Percentiles rank a stretch among this genome's conserved stretches.
Conservation (phyloP, 2,888 invertebrate species). For the Diarsia mendica region DNA sequence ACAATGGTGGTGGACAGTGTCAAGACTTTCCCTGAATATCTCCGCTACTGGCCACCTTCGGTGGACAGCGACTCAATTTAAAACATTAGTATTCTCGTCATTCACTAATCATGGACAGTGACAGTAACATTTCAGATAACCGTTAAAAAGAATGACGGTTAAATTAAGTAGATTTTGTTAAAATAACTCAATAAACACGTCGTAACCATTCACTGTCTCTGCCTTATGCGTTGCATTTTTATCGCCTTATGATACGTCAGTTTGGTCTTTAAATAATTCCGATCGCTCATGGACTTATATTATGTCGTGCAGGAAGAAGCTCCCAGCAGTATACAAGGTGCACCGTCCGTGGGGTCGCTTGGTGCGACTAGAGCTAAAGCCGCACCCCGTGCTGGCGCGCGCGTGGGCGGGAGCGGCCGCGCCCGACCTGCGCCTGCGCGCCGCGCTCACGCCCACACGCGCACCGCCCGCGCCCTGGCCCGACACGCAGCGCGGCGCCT, state of each 20-base stretch:
- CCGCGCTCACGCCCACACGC: conserved; percentile 93
- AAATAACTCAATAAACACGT: too few relatives aligned
- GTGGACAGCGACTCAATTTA: too few relatives aligned
- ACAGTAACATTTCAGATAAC: too few relatives aligned
- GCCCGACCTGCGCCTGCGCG: conserved; percentile 93
- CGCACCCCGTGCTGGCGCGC: conserved; percentile 94
- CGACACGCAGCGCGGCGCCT: conserved; percentile 92
- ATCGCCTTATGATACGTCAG: background rate
- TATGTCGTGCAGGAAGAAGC: conserved; percentile 86
- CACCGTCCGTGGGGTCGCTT: conserved; percentile 92
- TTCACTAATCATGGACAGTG: too few relatives aligned
- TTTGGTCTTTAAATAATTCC: background rate
- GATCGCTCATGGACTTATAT: background rate
- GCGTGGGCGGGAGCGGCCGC: conserved; percentile 92
- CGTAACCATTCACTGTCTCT: background rate
- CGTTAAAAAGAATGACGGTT: too few relatives aligned
- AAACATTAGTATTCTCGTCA: too few relatives aligned
- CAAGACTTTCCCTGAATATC: too few relatives aligned
- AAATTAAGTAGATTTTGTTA: too few relatives aligned
- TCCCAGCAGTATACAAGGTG: conserved; percentile 95
- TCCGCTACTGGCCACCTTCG: too few relatives aligned
- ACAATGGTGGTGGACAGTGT: too few relatives aligned
- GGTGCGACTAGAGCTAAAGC: conserved; percentile 94
- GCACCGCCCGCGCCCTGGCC: conserved; percentile 97
- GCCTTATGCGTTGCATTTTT: background rate